A percentile compares a stretch with the other conserved stretches of the same genome.
phyloP scores from a whole-genome alignment of 1,140 invertebrate genomes.

The Papilio xuthus region DNA sequence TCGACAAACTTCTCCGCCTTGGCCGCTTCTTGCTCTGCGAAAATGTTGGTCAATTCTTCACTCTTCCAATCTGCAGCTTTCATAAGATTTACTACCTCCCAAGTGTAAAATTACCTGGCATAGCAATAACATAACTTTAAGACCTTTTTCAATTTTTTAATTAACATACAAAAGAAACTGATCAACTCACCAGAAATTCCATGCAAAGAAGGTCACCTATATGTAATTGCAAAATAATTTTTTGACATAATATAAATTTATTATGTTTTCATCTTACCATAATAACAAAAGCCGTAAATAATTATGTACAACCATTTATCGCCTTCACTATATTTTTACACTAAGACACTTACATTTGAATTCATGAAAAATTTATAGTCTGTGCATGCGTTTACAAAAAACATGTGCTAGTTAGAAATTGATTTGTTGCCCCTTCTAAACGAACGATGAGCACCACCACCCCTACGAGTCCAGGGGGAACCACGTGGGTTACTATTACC shows the following conservation, averaged over 20 bases:
- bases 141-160: constrained; percentile 47
- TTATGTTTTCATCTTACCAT: constrained; percentile 67
- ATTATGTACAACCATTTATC: constrained; percentile 73
- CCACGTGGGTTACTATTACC: constrained; percentile 57
- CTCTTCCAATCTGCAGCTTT: constrained; percentile 36
- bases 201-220: constrained; percentile 51
- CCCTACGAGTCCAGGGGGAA: constrained; percentile 57
- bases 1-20: constrained; percentile 49
- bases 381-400: constrained; percentile 50
- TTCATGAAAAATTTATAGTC: constrained; percentile 53
- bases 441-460: constrained; percentile 56
- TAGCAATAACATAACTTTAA: constrained; percentile 52
- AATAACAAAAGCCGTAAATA: constrained; percentile 74
- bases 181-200: constrained; percentile 67
- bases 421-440: constrained; percentile 73
- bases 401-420: constrained; percentile 60
- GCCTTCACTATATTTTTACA: constrained; percentile 65
- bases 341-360: constrained; percentile 62
- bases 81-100: constrained; percentile 26
- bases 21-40: constrained; percentile 28
- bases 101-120: constrained; percentile 63
- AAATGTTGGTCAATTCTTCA: background rate
- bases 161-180: constrained; percentile 56
- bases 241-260: constrained; percentile 67
- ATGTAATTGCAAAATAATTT: constrained; percentile 54